Evolutionary conservation across 2,797 vertebrate genomes (phyloP).

Genomic region (Chrysocyon brachyurus): DNA sequence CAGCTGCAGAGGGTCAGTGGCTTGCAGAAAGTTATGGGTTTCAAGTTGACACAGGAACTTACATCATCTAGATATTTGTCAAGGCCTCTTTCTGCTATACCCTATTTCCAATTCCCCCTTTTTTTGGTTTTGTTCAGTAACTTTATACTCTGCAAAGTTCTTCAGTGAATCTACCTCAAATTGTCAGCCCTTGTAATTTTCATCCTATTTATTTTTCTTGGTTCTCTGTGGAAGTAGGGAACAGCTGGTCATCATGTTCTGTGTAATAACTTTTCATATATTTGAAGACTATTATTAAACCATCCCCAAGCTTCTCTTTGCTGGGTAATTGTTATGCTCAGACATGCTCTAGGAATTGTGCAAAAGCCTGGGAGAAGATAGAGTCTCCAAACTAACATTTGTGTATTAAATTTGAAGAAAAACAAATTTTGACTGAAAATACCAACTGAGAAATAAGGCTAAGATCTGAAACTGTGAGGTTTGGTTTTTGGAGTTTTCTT

Average conservation of each 20-base stretch:
- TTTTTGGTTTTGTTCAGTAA: slow-evolving; percentile 36
- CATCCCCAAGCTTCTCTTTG: slow-evolving; percentile 69
- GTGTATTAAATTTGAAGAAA: slow-evolving; percentile 75
- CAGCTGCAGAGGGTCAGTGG: neutral
- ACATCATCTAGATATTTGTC: neutral
- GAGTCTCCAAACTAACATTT: slow-evolving; percentile 71
- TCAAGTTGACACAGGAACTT: neutral
- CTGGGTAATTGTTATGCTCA: slow-evolving; percentile 75
- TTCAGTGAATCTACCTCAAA: slow-evolving; percentile 61
- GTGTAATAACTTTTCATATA: slow-evolving; percentile 79
- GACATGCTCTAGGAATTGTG: slow-evolving; percentile 41
- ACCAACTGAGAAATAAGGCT: slow-evolving; percentile 62
- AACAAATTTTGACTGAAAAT: slow-evolving; percentile 74
- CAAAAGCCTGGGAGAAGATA: slow-evolving; percentile 60
- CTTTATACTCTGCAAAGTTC: slow-evolving; percentile 59
- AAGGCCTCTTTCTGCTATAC: neutral
- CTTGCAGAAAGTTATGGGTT: neutral
- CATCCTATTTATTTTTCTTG: slow-evolving; percentile 75
- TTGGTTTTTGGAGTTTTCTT: neutral
- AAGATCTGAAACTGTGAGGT: neutral
- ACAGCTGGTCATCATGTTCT: slow-evolving; percentile 79
- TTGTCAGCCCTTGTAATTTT: slow-evolving; percentile 73
- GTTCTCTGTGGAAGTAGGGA: slow-evolving; percentile 69
- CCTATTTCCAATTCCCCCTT: neutral
- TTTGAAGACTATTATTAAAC: slow-evolving; percentile 82